A percentile compares a stretch with the other conserved stretches of the same genome.
Conservation (phyloP, 2,113 vertebrate species). For the Misgurnus mizolepis region DNA sequence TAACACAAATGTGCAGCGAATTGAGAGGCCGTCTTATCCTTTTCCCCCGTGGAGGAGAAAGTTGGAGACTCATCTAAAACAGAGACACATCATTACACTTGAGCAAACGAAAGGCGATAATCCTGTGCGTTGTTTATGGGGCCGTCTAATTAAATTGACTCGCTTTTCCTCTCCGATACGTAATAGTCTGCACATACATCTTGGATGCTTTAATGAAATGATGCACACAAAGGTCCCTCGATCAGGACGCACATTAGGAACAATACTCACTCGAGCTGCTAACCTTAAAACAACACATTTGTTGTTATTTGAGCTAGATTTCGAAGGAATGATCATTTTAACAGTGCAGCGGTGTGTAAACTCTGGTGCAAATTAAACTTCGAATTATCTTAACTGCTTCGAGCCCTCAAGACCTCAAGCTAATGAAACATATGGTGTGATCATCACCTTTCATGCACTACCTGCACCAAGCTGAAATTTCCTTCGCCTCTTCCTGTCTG, state of each 20-base stretch:
- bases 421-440: constrained; percentile 52
- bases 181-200: constrained; percentile 42
- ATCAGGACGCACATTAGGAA: constrained; percentile 6
- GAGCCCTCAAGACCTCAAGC: constrained; percentile 18
- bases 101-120: constrained; percentile 66
- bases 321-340: background rate
- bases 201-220: constrained; percentile 30
- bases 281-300: background rate
- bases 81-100: constrained; percentile 73
- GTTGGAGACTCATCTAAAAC: constrained; percentile 67
- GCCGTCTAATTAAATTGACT: constrained; percentile 65
- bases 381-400: constrained; percentile 2
- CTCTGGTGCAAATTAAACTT: constrained; percentile 7
- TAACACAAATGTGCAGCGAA: constrained; percentile 66
- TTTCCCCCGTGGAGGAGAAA: constrained; percentile 54
- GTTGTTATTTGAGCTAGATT: background rate
- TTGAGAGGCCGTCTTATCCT: constrained; percentile 60
- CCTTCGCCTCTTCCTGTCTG: constrained; percentile 10
- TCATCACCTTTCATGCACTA: constrained; percentile 55
- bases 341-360: background rate
- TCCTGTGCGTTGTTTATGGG: constrained; percentile 59
- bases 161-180: constrained; percentile 56
- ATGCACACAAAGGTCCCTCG: background rate
- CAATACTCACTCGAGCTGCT: background rate
- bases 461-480: constrained; percentile 24